These are phyloP conservation scores for Aphidius colemani DNA, from an alignment of 2,888 invertebrate species.

Conservation along the genomic window DNA sequence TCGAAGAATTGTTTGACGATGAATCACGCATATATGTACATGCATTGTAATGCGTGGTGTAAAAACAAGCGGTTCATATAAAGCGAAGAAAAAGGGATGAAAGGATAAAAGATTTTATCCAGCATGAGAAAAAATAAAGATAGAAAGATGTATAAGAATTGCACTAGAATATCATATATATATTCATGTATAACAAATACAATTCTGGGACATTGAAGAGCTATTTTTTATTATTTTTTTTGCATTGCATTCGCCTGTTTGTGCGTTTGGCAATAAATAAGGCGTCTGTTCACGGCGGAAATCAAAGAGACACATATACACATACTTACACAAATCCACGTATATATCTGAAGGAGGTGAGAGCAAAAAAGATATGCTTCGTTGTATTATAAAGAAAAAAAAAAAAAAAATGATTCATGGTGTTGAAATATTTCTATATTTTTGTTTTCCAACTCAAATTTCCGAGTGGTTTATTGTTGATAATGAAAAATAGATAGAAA, in stretches of 20 bases:
- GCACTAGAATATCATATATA: no score
- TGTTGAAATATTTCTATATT: not conserved
- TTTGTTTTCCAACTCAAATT: no score
- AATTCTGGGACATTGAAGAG: no score
- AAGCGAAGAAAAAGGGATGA: not conserved
- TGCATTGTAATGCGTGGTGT: conserved; percentile 27
- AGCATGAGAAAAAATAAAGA: no score
- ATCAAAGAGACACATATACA: conserved; percentile 19
- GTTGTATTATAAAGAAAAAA: not conserved
- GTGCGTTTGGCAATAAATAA: conserved; percentile 26
- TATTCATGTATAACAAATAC: no score
- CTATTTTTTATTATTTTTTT: no score
- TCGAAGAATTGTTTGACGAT: conserved; percentile 9
- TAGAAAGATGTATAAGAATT: no score
- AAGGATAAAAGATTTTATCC: not conserved
- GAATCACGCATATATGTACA: conserved; percentile 26
- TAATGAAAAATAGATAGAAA: no score
- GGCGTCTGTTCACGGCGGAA: conserved; percentile 22
- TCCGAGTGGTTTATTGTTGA: no score
- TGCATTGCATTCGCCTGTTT: conserved; percentile 17
- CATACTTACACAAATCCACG: no score
- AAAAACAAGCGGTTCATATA: conserved; percentile 23
- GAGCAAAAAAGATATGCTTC: not conserved
- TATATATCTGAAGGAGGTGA: not conserved
- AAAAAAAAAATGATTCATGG: not conserved